Percentiles rank a stretch among this genome's conserved stretches.
phyloP scores from a whole-genome alignment of 2,888 invertebrate genomes.

The Pyrochroa serraticornis region DNA sequence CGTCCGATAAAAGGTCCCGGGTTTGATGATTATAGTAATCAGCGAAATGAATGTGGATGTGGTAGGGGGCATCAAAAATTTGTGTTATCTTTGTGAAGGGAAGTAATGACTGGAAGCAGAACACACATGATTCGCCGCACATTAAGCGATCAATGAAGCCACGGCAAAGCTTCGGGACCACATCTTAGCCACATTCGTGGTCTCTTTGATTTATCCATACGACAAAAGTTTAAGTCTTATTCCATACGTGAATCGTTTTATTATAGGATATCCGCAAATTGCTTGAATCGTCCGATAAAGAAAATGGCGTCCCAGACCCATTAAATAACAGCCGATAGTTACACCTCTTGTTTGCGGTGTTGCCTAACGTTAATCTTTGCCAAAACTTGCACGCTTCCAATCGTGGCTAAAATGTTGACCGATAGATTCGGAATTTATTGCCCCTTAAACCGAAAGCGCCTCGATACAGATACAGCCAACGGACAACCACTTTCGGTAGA shows the following conservation, averaged over 20 bases:
- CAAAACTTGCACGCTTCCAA: slow-evolving; percentile 30
- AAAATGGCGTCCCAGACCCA: slow-evolving; percentile 34
- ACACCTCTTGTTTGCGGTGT: slow-evolving; percentile 33
- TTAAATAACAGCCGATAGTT: slow-evolving; percentile 38
- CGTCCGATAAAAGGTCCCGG: slow-evolving; percentile 1
- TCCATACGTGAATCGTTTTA: slow-evolving; percentile 40
- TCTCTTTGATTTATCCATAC: slow-evolving; percentile 40
- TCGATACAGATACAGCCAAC: slow-evolving; percentile 17
- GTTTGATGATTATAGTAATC: slow-evolving; percentile 21
- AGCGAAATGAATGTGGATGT: slow-evolving; percentile 16
- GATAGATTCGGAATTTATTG: slow-evolving; percentile 33
- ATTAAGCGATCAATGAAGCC: slow-evolving; percentile 37
- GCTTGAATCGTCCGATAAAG: slow-evolving; percentile 38
- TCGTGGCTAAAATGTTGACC: slow-evolving; percentile 35
- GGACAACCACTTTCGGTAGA: slow-evolving; percentile 15
- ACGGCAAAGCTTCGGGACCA: slow-evolving; percentile 31
- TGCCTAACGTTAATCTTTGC: slow-evolving; percentile 36
- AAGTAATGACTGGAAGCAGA: slow-evolving; percentile 32
- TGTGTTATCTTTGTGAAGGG: slow-evolving; percentile 28
- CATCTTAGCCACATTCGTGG: slow-evolving; percentile 32
- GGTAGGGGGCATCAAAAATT: slow-evolving; percentile 23
- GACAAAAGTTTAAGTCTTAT: slow-evolving; percentile 38
- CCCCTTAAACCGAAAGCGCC: slow-evolving; percentile 26
- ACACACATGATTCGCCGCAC: slow-evolving; percentile 34
- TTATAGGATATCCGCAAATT: slow-evolving; percentile 41